Base-by-base conservation (phyloP, 1,140 invertebrate species). In the Cydia amplana region DNA sequence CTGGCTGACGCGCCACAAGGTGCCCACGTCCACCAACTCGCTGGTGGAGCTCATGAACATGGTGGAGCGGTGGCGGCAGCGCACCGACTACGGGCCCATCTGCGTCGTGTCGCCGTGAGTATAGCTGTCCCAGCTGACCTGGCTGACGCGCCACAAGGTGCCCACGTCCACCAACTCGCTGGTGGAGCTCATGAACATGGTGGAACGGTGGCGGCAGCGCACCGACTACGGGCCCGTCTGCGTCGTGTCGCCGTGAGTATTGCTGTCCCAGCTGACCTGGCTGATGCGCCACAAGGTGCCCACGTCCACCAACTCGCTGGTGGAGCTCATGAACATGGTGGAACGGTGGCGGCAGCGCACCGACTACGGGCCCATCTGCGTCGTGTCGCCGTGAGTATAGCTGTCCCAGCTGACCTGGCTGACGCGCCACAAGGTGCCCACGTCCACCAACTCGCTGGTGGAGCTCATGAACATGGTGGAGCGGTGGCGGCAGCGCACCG, bases 401-500 rank as follows among this genome's bases (percentile, higher is more conserved):
- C 36, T 40, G 36, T 40, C 10, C 36, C 36, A 60, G 1, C 2
- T 23, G 43, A 46, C 43, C 90, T 99, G 98, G 98, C 98, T 98
- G 0, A 97, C 98, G 95, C 97, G 97, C 14, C 97, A 99, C 86
- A 96, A 96, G 88, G 98, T 99, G 14, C 98, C 98, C 0, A 98
- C 97, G 0, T 99, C 98, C 2, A 99, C 98, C 46, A 98, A 99
- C 90, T 98, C 98, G 14, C 93, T 99, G 51, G 98, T 99, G 5
- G 98, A 99, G 85, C 94, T 99, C 75, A 99, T 99, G 97, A 99
- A 99, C 88, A 99, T 99, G 97, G 98, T 99, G 0, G 98, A 99
- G 87, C 93, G 98, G 65, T 99, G 99, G 98, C 95, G 98, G 73
- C 97, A 98, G 85, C 95, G 97, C 82, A 97, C 97, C 4, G 98